A percentile compares a stretch with the other conserved stretches of the same genome.
phyloP scores from a whole-genome alignment of 2,888 invertebrate species.

The Temnothorax rugatulus region DNA sequence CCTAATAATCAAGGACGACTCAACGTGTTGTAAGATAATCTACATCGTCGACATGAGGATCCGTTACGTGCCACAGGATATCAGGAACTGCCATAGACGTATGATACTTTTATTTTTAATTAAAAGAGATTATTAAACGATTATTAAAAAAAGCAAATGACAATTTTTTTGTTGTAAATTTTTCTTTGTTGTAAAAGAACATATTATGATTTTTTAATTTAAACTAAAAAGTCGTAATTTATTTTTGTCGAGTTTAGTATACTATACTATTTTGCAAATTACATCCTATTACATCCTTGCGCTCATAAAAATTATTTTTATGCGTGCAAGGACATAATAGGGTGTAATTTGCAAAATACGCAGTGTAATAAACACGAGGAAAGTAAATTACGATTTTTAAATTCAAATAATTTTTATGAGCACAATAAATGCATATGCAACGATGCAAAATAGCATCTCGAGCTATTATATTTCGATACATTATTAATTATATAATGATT shows the following conservation, averaged over 20 bases:
- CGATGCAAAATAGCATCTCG: not conserved
- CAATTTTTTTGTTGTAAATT: not conserved
- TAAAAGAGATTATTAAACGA: not conserved
- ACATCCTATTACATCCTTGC: not conserved
- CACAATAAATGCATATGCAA: not conserved
- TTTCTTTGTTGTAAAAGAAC: not conserved
- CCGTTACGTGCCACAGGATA: constrained; percentile 81
- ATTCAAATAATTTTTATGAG: not conserved
- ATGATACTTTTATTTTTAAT: constrained; percentile 64
- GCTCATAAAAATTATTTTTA: not conserved
- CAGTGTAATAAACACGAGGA: not conserved
- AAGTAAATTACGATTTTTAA: constrained; percentile 1
- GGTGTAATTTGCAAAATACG: not conserved
- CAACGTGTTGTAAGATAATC: constrained; percentile 37
- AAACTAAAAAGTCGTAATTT: not conserved
- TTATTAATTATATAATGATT: constrained; percentile 13
- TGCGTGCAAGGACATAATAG: not conserved
- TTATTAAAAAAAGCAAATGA: not conserved
- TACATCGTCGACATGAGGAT: constrained; percentile 78
- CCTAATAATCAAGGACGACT: constrained; percentile 68
- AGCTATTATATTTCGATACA: not conserved
- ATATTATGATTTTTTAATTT: too few species aligned
- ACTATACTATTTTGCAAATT: not conserved
- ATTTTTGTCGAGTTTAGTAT: not conserved
- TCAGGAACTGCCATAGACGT: constrained; percentile 78